A percentile compares a stretch with the other conserved stretches of the same genome.
Evolutionary conservation across 2,797 vertebrate genomes (phyloP).

Genomic region (Merluccius polli): DNA sequence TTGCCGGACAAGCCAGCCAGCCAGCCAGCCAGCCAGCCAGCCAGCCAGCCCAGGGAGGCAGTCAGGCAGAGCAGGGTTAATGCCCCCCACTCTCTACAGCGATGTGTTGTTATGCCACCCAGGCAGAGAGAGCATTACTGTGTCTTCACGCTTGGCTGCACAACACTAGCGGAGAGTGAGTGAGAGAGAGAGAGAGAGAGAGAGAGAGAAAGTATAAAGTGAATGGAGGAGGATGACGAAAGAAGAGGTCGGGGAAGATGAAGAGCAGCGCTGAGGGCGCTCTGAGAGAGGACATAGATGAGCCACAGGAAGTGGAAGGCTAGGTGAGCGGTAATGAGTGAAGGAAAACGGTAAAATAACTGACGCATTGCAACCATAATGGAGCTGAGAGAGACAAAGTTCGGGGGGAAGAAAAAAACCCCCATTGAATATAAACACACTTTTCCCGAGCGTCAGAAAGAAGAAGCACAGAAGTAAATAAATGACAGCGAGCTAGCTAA

Average conservation of each 20-base stretch:
- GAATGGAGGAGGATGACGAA: constrained; percentile 31
- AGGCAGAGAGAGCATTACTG: constrained; percentile 75
- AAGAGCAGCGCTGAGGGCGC: constrained; percentile 38
- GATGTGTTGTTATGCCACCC: constrained; percentile 74
- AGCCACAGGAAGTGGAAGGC: constrained; percentile 20
- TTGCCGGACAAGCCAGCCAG: background rate
- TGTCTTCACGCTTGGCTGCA: constrained; percentile 72
- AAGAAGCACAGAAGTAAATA: constrained; percentile 52
- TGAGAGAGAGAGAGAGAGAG: constrained; percentile 24
- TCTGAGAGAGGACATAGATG: constrained; percentile 29
- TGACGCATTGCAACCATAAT: constrained; percentile 4
- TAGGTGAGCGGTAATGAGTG: constrained; percentile 9
- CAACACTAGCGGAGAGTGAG: constrained; percentile 45
- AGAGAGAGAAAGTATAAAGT: constrained; percentile 12
- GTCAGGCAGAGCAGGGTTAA: constrained; percentile 58
- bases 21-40: background rate
- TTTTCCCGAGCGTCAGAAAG: constrained; percentile 54
- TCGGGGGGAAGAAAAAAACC: background rate
- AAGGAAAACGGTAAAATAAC: constrained; percentile 11
- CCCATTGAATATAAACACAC: background rate
- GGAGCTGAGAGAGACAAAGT: constrained; percentile 27
- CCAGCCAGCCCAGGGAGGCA: constrained; percentile 8
- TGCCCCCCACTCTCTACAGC: constrained; percentile 67
- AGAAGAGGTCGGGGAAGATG: constrained; percentile 42
- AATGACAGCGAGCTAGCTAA: constrained; percentile 58